Evolutionary conservation across 2,797 vertebrate genomes (phyloP).

Genomic region (Corythornis leucogaster): DNA sequence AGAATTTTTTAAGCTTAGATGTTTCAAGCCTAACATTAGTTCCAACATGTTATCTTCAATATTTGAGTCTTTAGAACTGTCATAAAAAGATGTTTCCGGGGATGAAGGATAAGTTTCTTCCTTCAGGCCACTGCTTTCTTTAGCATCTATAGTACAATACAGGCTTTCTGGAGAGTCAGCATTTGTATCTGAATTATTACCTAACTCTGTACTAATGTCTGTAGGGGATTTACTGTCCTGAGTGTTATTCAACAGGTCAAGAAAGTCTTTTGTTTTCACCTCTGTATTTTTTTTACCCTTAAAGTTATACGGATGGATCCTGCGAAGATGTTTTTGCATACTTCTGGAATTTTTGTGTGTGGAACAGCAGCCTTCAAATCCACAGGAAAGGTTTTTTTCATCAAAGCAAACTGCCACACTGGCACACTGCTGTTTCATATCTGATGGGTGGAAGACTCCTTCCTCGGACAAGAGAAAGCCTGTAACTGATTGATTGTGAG

Average conservation of each 20-base stretch:
- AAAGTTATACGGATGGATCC: conserved; percentile 87
- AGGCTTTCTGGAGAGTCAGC: conserved; percentile 71
- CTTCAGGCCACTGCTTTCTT: conserved; percentile 63
- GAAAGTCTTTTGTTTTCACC: conserved; percentile 70
- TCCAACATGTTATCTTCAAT: conserved; percentile 85
- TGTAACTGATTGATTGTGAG: conserved; percentile 62
- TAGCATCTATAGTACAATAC: conserved; percentile 53
- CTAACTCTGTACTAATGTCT: conserved; percentile 67
- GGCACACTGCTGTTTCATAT: conserved; percentile 75
- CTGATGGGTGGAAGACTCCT: conserved; percentile 71
- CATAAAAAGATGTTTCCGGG: conserved; percentile 73
- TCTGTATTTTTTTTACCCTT: conserved; percentile 82
- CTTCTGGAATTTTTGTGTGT: conserved; percentile 89
- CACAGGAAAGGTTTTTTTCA: conserved; percentile 89
- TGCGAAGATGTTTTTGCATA: conserved; percentile 90
- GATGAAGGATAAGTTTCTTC: conserved; percentile 72
- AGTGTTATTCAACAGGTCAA: conserved; percentile 32
- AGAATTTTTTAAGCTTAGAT: conserved; percentile 87
- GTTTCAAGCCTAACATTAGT: conserved; percentile 88
- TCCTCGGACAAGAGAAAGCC: conserved; percentile 72
- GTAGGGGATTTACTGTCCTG: conserved; percentile 59
- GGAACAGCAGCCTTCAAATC: conserved; percentile 90
- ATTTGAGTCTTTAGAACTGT: conserved; percentile 69
- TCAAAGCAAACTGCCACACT: conserved; percentile 89
- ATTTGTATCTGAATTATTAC: conserved; percentile 73